A percentile compares a stretch with the other conserved stretches of the same genome.
Conservation (phyloP, 2,797 vertebrate species). For the Lepilemur ruficaudatus region DNA sequence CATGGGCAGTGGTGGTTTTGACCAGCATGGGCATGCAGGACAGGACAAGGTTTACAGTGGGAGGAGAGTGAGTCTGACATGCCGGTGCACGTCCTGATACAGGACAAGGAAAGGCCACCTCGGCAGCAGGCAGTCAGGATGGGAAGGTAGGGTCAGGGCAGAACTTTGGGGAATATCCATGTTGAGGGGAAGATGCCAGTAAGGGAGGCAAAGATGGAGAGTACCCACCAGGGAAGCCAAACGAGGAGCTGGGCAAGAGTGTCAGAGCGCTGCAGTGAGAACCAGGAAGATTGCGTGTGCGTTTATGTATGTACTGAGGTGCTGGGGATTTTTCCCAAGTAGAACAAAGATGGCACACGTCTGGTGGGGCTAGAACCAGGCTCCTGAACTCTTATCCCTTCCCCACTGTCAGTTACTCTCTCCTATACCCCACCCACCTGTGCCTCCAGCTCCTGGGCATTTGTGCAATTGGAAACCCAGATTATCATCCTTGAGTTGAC, state of each 20-base stretch:
- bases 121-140: too few species aligned
- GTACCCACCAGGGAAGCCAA: neutral
- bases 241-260: too few species aligned
- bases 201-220: neutral
- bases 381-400: neutral
- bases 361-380: neutral
- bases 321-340: too few species aligned
- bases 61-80: neutral
- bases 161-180: too few species aligned
- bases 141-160: neutral
- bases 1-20: neutral
- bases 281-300: neutral
- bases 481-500: neutral
- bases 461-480: neutral
- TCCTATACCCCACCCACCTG: accelerated
- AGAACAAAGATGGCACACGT: neutral
- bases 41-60: neutral
- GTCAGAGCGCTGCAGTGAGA: accelerated
- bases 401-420: neutral
- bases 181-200: neutral
- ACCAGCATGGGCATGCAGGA: accelerated
- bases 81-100: neutral
- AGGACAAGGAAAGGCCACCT: neutral
- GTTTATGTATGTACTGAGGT: accelerated
- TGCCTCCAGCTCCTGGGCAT: too few species aligned